A percentile compares a stretch with the other conserved stretches of the same genome.
Conservation (phyloP, 1,140 invertebrate genomes). For the Drosophila cardini region DNA sequence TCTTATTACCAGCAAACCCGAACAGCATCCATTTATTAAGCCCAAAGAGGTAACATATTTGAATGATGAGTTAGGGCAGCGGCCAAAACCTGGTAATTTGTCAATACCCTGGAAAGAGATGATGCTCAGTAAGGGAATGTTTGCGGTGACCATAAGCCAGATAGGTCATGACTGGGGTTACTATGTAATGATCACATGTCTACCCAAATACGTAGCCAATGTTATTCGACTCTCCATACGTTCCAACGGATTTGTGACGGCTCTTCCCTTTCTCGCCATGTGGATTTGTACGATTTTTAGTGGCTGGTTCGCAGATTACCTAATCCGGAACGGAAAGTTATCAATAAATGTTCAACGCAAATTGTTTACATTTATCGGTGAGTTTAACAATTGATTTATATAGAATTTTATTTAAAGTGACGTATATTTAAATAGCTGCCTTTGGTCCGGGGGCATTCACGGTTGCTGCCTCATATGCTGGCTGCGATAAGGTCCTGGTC, state of each 20-base stretch:
- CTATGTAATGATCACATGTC: conserved; percentile 94
- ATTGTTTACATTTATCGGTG: conserved; percentile 45
- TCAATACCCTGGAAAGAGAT: conserved; percentile 86
- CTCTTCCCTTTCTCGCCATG: conserved; percentile 65
- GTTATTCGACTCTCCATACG: conserved; percentile 50
- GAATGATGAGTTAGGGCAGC: conserved; percentile 55
- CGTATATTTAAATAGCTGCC: conserved; percentile 41
- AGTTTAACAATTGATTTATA: conserved; percentile 11
- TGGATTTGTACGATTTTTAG: conserved; percentile 43
- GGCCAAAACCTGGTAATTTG: neutral
- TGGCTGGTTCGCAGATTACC: conserved; percentile 48
- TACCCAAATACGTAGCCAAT: conserved; percentile 86
- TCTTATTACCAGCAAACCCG: conserved; percentile 87
- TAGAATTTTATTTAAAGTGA: neutral
- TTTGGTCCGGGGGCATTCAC: conserved; percentile 48
- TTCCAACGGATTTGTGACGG: conserved; percentile 53
- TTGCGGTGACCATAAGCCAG: conserved; percentile 88
- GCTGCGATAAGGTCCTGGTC: conserved; percentile 40
- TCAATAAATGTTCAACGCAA: conserved; percentile 32
- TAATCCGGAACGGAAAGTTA: conserved; percentile 42
- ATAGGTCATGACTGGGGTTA: conserved; percentile 93
- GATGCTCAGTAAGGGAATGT: conserved; percentile 87
- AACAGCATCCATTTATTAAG: conserved; percentile 89
- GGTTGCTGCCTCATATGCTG: conserved; percentile 55
- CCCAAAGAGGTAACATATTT: conserved; percentile 89